Percentiles rank a stretch among this genome's conserved stretches.
Conservation (phyloP, 2,888 invertebrate species). For the Eristalis pertinax region DNA sequence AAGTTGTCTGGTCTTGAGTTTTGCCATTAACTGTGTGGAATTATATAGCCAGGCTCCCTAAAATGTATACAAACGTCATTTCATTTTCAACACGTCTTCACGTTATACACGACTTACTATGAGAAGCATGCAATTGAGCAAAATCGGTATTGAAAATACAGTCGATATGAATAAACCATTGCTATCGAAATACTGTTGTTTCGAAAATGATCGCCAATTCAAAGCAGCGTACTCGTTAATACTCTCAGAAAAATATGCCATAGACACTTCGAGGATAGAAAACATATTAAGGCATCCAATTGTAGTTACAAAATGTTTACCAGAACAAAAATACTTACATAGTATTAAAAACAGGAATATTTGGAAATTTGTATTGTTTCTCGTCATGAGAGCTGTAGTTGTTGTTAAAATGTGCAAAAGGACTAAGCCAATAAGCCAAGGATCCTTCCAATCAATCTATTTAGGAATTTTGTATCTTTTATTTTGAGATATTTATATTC, state of each 20-base stretch:
- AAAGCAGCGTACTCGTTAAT: slow-evolving; percentile 94
- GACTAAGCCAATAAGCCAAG: slow-evolving; percentile 90
- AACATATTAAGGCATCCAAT: background rate
- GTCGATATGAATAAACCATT: slow-evolving; percentile 96
- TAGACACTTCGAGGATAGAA: slow-evolving; percentile 85
- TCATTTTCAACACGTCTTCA: background rate
- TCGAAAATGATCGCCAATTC: slow-evolving; percentile 93
- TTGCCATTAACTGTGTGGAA: slow-evolving; percentile 93
- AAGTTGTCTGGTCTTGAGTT: slow-evolving; percentile 90
- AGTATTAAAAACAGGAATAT: slow-evolving; percentile 90
- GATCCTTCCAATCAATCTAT: slow-evolving; percentile 93
- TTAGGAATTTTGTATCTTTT: slow-evolving; percentile 75
- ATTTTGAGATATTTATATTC: slow-evolving; percentile 4
- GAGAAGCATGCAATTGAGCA: slow-evolving; percentile 95
- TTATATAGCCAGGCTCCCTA: slow-evolving; percentile 95
- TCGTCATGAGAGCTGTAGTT: slow-evolving; percentile 89
- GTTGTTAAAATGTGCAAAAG: slow-evolving; percentile 90
- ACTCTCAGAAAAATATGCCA: slow-evolving; percentile 94
- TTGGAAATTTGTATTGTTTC: slow-evolving; percentile 94
- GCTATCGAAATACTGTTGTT: slow-evolving; percentile 96
- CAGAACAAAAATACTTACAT: slow-evolving; percentile 84
- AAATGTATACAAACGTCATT: slow-evolving; percentile 31
- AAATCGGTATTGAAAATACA: slow-evolving; percentile 95
- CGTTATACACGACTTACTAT: slow-evolving; percentile 87
- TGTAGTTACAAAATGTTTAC: background rate